A percentile compares a stretch with the other conserved stretches of the same genome.
Conservation (phyloP, 2,797 vertebrate species). For the Oreonectes daqikongensis region DNA sequence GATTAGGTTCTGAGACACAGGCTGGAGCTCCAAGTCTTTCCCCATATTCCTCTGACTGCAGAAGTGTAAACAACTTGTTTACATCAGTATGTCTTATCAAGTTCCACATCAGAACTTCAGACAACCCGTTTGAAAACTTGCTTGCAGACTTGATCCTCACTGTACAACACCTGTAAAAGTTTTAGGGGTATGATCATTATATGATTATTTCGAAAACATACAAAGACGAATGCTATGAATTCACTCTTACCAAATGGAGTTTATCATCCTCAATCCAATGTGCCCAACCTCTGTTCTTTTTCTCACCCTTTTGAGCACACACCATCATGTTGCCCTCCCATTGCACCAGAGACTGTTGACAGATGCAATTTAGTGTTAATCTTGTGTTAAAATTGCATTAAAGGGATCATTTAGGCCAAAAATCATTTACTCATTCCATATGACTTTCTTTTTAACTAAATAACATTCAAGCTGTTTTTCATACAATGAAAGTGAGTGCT, state of each 20-base stretch:
- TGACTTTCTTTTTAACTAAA: background rate
- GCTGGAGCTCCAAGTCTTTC: background rate
- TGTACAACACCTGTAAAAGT: conserved; percentile 81
- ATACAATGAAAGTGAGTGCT: background rate
- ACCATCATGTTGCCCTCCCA: conserved; percentile 84
- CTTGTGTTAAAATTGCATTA: background rate
- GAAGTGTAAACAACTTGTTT: background rate
- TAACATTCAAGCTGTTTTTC: background rate
- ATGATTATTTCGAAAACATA: background rate
- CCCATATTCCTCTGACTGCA: conserved; percentile 17
- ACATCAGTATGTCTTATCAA: conserved; percentile 22
- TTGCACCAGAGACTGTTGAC: conserved; percentile 80
- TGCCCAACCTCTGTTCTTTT: conserved; percentile 87
- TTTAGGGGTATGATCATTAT: background rate
- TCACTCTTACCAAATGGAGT: conserved; percentile 81
- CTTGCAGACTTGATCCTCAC: conserved; percentile 85
- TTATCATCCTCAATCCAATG: conserved; percentile 89
- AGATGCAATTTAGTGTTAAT: conserved; percentile 19
- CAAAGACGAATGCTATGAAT: background rate
- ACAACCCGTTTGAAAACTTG: conserved; percentile 81
- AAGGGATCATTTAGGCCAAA: background rate
- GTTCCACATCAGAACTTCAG: conserved; percentile 5
- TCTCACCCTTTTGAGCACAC: conserved; percentile 86
- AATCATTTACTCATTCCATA: background rate
- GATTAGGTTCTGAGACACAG: background rate